A percentile compares a stretch with the other conserved stretches of the same genome.
Evolutionary conservation across 1,140 invertebrate species (phyloP).

Genomic region (Dermatophagoides farinae): DNA sequence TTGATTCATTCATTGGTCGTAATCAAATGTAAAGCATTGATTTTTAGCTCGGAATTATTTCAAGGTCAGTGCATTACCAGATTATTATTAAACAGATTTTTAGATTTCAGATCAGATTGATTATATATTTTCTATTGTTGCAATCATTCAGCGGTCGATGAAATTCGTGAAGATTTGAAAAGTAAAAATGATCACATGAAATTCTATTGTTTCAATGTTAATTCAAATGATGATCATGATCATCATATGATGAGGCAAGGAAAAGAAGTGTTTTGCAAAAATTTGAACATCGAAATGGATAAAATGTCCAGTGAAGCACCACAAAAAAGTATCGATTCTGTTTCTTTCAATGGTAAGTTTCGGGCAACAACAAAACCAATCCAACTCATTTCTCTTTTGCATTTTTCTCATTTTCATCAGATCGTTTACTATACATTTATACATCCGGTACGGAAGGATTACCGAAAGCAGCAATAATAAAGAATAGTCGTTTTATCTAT

Average conservation of each 20-base stretch:
- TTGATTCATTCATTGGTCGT: conserved; percentile 23
- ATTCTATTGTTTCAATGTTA: neutral
- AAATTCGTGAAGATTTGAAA: neutral
- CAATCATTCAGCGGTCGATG: conserved; percentile 5
- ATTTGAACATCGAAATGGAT: neutral
- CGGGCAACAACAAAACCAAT: too few species aligned
- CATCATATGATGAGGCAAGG: neutral
- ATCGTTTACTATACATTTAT: conserved; percentile 48
- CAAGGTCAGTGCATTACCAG: conserved; percentile 19
- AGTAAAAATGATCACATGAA: neutral
- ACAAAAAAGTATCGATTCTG: neutral
- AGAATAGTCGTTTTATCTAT: conserved; percentile 41
- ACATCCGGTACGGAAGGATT: conserved; percentile 79
- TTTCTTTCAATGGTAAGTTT: neutral
- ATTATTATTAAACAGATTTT: neutral
- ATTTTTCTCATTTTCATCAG: neutral
- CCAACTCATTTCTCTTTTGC: neutral
- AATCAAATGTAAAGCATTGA: conserved; percentile 22
- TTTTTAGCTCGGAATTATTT: conserved; percentile 18
- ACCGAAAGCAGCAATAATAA: conserved; percentile 70
- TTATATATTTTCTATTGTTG: neutral
- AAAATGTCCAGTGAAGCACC: neutral
- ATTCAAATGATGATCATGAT: neutral
- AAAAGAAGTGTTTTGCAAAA: neutral
- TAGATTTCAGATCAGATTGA: neutral